Conservation (phyloP, 2,888 invertebrate genomes). For the Lochmaea capreae region DNA sequence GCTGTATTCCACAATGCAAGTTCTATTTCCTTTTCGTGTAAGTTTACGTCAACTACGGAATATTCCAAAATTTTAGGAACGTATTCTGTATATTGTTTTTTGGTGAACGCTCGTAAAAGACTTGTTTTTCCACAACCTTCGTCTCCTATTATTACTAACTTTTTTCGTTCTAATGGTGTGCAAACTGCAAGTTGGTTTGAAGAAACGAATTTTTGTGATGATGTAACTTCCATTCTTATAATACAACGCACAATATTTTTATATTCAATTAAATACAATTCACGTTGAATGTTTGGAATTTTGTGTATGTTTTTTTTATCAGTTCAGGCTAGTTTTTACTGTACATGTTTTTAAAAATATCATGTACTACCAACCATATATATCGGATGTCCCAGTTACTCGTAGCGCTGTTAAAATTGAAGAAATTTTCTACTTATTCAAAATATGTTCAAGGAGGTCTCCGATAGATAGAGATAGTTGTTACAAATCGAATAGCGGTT, state of each 20-base stretch:
- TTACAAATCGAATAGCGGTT: too few species aligned
- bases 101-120: conserved; percentile 12
- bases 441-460: too few species aligned
- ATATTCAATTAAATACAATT: neutral
- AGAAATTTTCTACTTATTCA: too few species aligned
- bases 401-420: neutral
- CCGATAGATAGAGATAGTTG: too few species aligned
- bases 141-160: conserved; percentile 10
- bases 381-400: neutral
- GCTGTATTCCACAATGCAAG: conserved; percentile 12
- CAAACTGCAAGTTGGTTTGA: neutral
- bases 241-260: neutral
- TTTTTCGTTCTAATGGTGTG: neutral
- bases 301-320: neutral
- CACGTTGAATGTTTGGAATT: neutral
- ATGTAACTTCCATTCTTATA: neutral
- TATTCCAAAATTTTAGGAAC: conserved; percentile 16
- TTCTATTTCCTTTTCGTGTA: conserved; percentile 3
- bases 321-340: neutral
- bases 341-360: neutral
- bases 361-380: neutral
- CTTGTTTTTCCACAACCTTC: conserved; percentile 8
- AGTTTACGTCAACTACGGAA: neutral
- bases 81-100: neutral
- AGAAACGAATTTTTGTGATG: neutral